phyloP scores from a whole-genome alignment of 1,140 invertebrate species.

The Mesaphorura yosii region DNA sequence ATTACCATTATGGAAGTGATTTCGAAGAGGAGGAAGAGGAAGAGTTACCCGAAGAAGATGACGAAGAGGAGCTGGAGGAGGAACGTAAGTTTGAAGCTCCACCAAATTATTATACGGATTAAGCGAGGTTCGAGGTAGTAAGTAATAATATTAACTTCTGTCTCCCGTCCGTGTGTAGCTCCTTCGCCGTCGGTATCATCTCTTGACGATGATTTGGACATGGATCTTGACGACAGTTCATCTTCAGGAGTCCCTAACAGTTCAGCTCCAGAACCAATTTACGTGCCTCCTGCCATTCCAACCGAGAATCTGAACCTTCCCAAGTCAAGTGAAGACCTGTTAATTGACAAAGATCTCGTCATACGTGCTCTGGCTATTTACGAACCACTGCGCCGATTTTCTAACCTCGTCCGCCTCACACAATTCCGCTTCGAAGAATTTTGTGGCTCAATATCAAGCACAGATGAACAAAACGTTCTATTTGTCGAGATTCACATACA shows the following conservation, averaged over 20 bases:
- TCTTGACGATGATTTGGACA: no score
- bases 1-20: constrained; percentile 33
- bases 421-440: constrained; percentile 94
- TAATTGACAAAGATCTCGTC: constrained; percentile 63
- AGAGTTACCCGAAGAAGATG: constrained; percentile 27
- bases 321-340: constrained; percentile 76
- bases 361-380: constrained; percentile 75
- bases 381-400: constrained; percentile 85
- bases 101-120: not conserved
- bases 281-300: constrained; percentile 60
- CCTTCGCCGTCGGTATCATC: no score
- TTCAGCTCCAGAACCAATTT: constrained; percentile 65
- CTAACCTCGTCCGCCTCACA: constrained; percentile 74
- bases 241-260: not conserved
- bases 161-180: constrained; percentile 17
- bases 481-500: constrained; percentile 85
- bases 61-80: not conserved
- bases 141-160: not conserved
- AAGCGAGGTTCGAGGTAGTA: not conserved
- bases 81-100: constrained; percentile 5
- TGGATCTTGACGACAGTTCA: not conserved
- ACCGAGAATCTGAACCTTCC: constrained; percentile 66
- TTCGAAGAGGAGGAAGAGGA: constrained; percentile 30
- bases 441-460: constrained; percentile 72
- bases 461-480: constrained; percentile 77